A percentile compares a stretch with the other conserved stretches of the same genome.
phyloP scores from a whole-genome alignment of 1,140 invertebrate species.

The Drosophila repleta region DNA sequence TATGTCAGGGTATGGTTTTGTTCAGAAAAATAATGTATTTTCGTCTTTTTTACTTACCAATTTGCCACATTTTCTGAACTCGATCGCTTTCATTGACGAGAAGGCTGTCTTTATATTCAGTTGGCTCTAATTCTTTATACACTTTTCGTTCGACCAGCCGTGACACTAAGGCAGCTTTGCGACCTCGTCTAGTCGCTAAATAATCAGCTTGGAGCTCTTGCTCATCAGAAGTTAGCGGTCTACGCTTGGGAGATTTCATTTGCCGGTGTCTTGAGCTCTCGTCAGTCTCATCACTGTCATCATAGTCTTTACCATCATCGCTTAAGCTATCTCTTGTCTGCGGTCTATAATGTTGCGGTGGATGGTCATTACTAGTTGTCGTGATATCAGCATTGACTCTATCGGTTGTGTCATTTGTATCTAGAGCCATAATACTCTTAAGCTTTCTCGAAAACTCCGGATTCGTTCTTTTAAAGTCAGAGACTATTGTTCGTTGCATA shows the following conservation, averaged over 20 bases:
- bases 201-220: not conserved
- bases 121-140: not conserved
- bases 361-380: no score
- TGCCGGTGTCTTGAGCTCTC: not conserved
- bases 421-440: constrained; percentile 2
- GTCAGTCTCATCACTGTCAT: no score
- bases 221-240: not conserved
- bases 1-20: no score
- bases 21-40: no score
- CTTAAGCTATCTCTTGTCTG: no score
- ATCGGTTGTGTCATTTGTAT: not conserved
- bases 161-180: not conserved
- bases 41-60: not conserved
- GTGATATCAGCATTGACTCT: no score
- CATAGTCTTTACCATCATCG: no score
- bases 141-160: not conserved
- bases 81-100: not conserved
- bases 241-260: not conserved
- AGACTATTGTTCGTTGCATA: not conserved
- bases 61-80: not conserved
- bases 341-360: not conserved
- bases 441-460: constrained; percentile 13
- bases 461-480: not conserved
- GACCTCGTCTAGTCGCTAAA: not conserved
- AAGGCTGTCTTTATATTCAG: not conserved